Conservation (phyloP, 1,140 invertebrate species). For the Thalassaphorura encarpata region DNA sequence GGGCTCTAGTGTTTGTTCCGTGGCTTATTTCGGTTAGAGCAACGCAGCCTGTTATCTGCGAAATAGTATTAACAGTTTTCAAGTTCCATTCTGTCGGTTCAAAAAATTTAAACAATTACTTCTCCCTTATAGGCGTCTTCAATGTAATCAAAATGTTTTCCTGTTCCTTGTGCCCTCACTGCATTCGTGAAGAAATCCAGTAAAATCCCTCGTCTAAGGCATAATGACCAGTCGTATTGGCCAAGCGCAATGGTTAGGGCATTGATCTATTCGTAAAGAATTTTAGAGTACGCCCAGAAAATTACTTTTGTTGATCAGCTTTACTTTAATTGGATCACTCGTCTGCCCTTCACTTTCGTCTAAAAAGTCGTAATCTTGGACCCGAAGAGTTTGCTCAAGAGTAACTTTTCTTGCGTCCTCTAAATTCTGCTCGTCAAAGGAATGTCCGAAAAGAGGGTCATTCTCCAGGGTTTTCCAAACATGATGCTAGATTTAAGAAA, state of each 20-base stretch:
- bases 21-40: slow-evolving; percentile 87
- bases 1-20: slow-evolving; percentile 83
- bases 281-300: no score
- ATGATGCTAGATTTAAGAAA: slow-evolving; percentile 13
- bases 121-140: slow-evolving; percentile 46
- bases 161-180: slow-evolving; percentile 46
- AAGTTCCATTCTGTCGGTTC: background rate
- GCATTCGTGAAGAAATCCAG: slow-evolving; percentile 46
- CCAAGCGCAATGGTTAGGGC: slow-evolving; percentile 42
- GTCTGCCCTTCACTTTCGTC: no score
- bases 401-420: slow-evolving; percentile 11
- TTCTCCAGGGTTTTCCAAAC: slow-evolving; percentile 25
- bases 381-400: slow-evolving; percentile 10
- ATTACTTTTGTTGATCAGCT: no score
- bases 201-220: slow-evolving; percentile 40
- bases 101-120: slow-evolving; percentile 37
- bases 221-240: slow-evolving; percentile 53
- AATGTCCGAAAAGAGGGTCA: slow-evolving; percentile 25
- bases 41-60: slow-evolving; percentile 64
- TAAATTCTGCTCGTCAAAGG: slow-evolving; percentile 5
- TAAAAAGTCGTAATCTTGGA: slow-evolving; percentile 21
- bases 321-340: no score
- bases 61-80: slow-evolving; percentile 8
- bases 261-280: no score
- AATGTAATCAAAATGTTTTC: slow-evolving; percentile 49